These are phyloP conservation scores for Epinotia nisella DNA, from an alignment of 2,888 invertebrate species.

Conservation along the genomic window DNA sequence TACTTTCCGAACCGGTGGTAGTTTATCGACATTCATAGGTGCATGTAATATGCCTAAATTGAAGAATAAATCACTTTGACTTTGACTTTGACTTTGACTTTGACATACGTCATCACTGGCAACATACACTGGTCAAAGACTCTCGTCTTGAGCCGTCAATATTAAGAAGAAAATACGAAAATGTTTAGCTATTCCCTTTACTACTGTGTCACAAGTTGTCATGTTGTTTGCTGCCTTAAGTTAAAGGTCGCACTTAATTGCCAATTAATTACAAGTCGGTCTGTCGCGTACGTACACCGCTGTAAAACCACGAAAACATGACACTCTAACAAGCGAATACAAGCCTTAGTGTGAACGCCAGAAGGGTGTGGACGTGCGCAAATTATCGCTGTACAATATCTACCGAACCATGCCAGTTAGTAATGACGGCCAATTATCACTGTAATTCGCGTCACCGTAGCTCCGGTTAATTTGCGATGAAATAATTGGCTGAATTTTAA, in stretches of 20 bases:
- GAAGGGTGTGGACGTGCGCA: background rate
- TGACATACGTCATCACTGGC: too few relatives aligned
- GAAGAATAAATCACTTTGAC: too few relatives aligned
- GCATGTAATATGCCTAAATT: too few relatives aligned
- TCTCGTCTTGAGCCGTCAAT: too few relatives aligned
- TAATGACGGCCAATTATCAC: conserved; percentile 37
- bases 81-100: too few relatives aligned
- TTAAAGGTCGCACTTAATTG: conserved; percentile 36
- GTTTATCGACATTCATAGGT: too few relatives aligned
- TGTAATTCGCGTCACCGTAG: conserved; percentile 24
- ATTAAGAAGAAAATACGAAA: background rate
- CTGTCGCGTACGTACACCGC: conserved; percentile 22
- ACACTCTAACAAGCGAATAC: background rate
- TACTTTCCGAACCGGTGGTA: too few relatives aligned
- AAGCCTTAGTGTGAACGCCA: background rate
- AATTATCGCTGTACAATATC: background rate
- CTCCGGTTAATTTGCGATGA: conserved; percentile 5
- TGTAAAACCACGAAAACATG: background rate
- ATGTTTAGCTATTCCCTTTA: background rate
- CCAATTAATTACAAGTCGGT: conserved; percentile 33
- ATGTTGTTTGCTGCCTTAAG: conserved; percentile 22
- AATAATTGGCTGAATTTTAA: conserved; percentile 8
- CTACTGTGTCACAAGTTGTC: background rate
- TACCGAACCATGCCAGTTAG: conserved; percentile 22
- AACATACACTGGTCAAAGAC: too few relatives aligned